Evolutionary conservation across 1,140 invertebrate species (phyloP).

Genomic region (Drosophila auraria): DNA sequence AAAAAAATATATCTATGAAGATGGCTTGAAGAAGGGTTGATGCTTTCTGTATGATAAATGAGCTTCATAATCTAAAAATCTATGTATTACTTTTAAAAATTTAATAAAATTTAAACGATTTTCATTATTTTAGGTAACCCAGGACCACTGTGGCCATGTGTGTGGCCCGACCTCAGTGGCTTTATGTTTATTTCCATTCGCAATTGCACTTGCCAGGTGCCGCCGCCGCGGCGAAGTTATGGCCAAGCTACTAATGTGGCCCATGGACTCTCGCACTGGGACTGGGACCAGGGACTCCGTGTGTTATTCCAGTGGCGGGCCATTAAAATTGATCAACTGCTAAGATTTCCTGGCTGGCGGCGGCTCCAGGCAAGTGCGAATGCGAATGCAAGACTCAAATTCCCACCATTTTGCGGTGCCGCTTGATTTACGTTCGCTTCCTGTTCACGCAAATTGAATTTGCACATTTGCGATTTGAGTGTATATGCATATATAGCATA

Average conservation of each 20-base stretch:
- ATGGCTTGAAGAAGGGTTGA: too few relatives aligned
- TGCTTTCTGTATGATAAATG: background rate
- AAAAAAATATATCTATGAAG: too few relatives aligned
- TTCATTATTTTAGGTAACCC: background rate
- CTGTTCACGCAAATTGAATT: conserved; percentile 43
- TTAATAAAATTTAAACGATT: background rate
- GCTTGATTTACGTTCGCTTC: conserved; percentile 31
- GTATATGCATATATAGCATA: background rate
- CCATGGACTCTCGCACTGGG: conserved; percentile 13
- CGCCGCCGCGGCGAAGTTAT: conserved; percentile 37
- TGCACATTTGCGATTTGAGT: conserved; percentile 11
- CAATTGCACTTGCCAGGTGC: conserved; percentile 51
- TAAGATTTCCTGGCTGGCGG: conserved; percentile 51
- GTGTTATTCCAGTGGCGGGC: conserved; percentile 66
- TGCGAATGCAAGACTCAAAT: conserved; percentile 20
- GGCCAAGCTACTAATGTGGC: conserved; percentile 25
- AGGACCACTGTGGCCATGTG: conserved; percentile 28
- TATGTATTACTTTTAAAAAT: too few relatives aligned
- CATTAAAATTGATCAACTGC: conserved; percentile 75
- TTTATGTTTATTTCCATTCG: conserved; percentile 64
- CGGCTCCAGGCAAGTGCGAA: background rate
- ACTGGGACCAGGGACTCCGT: background rate
- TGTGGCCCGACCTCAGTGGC: conserved; percentile 18
- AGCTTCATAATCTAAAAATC: too few relatives aligned
- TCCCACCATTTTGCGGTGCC: conserved; percentile 33